These are phyloP conservation scores for Chrysolina americana DNA, from an alignment of 2,888 invertebrate genomes.

Conservation along the genomic window DNA sequence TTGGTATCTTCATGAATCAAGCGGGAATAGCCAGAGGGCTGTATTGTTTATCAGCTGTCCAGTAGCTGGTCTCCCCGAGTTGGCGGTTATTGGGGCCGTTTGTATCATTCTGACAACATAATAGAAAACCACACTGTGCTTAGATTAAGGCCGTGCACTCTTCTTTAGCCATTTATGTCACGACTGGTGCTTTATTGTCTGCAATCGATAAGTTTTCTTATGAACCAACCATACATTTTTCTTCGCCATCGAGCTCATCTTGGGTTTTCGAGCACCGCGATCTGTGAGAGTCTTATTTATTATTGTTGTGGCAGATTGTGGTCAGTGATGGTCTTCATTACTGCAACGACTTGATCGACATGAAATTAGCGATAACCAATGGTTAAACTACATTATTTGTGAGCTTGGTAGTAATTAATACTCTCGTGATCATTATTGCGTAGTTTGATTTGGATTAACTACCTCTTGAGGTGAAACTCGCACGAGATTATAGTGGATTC, in stretches of 20 bases:
- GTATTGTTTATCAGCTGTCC: constrained; percentile 68
- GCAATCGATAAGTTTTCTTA: constrained; percentile 54
- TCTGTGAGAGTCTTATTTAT: too few relatives aligned
- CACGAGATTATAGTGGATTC: not conserved
- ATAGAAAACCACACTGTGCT: constrained; percentile 68
- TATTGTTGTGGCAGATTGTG: not conserved
- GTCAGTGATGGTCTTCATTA: not conserved
- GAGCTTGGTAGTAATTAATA: not conserved
- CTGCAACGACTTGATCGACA: not conserved
- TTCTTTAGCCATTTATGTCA: constrained; percentile 60
- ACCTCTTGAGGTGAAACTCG: not conserved
- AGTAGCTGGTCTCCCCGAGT: constrained; percentile 65
- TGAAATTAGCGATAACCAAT: not conserved
- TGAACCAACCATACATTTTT: constrained; percentile 12
- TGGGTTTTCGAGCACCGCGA: too few relatives aligned
- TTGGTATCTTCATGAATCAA: constrained; percentile 59
- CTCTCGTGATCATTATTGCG: not conserved
- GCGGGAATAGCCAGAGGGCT: constrained; percentile 57
- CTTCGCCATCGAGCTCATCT: not conserved
- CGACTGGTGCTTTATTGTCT: constrained; percentile 59
- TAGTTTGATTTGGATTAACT: not conserved
- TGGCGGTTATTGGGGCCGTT: constrained; percentile 68
- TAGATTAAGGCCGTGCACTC: constrained; percentile 65
- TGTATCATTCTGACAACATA: constrained; percentile 70
- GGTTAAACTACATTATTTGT: not conserved